Evolutionary conservation across 2,888 invertebrate genomes (phyloP), one percentile per base, ranked within the genome.

Genomic region (Ochlodes sylvanus): DNA sequence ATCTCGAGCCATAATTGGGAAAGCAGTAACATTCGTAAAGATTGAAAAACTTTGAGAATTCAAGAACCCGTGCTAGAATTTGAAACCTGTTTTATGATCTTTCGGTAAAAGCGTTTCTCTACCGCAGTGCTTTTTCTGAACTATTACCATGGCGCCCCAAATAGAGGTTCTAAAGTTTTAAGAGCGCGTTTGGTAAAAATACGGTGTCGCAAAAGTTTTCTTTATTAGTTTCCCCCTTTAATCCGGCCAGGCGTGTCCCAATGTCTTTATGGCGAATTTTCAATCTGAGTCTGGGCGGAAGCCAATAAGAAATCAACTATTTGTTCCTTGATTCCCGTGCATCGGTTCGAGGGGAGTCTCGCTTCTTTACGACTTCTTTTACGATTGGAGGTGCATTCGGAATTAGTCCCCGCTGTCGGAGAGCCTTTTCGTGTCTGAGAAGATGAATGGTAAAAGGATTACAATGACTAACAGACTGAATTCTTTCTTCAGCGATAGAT

Each of bases 231-330:
- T 88, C 86, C 90, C 90, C 90, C 89, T 90, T 92, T 92, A 92
- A 92, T 92, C 91, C 89, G 81, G 80, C 86, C 88, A 87, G 89
- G 89, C 92, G 92, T 92, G 90, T 90, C 86, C 86, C 91, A 92
- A 92, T 93, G 92, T 93, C 90, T 92, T 93, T 92, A 93, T 91
- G 91, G 92, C 88, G 88, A 91, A 91, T 91, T 92, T 93, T 93
- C 92, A 92, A 93, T 91, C 92, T 90, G 89, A 87, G 88, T 85
- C 91, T 90, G 89, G 90, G 89, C 83, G 86, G 89, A 88, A 91
- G 89, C 90, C 93, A 93, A 92, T 92, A 92, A 92, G 90, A 91
- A 93, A 92, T 92, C 92, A 92, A 92, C 90, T 90, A 90, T 92
- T 93, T 89, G 89, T 89, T 87, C 88, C 86, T 85, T 89, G 90